Base-by-base conservation (phyloP, 2,113 vertebrate genomes). In the Mus musculus region DNA sequence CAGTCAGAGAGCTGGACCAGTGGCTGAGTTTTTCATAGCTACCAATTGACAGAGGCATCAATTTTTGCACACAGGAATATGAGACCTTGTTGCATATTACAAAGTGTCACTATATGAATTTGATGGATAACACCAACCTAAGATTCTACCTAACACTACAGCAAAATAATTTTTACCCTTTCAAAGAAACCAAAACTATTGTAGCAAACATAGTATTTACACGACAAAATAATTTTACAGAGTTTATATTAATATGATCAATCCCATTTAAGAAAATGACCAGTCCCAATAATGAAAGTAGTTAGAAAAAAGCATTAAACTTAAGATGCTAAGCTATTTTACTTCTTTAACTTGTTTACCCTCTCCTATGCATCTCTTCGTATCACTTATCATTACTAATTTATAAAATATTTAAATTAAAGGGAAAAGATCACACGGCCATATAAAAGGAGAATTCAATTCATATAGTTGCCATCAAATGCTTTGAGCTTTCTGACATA, bases 1-100 rank as follows among this genome's bases (percentile, higher is more conserved):
- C 86, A 71, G 93, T 84, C 76, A 90, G 77, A 92, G 36, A 82
- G 9, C 10, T 12, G 5, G 11, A n/a, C 33, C 12, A 85, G 93
- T 69, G 54, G 76, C 81, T 96, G 72, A 92, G 67, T 72, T 72
- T 86, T 92, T 72, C 86, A 77, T 33, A 85, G 56, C 75, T 92
- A 39, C 56, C 84, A 78, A n/a, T 7, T 89, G 76, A 92, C 80
- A 81, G 26, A 17, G 65, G 69, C 76, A 96, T 90, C 52, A 54
- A 96, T 88, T 94, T 96, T 91, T 65, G 94, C 63, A 59, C 67
- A 59, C 77, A 94, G 54, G 81, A 96, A 96, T 88, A 65, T 39
- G 81, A 71, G 17, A 89, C 30, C 73, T 84, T 77, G 49, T 63
- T 63, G 11, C 36, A 71, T 89, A 49, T 67, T 89, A 49, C 67